Evolutionary conservation across 2,888 invertebrate genomes (phyloP), one percentile per base, ranked within the genome.

Genomic region (Agrochola macilenta): DNA sequence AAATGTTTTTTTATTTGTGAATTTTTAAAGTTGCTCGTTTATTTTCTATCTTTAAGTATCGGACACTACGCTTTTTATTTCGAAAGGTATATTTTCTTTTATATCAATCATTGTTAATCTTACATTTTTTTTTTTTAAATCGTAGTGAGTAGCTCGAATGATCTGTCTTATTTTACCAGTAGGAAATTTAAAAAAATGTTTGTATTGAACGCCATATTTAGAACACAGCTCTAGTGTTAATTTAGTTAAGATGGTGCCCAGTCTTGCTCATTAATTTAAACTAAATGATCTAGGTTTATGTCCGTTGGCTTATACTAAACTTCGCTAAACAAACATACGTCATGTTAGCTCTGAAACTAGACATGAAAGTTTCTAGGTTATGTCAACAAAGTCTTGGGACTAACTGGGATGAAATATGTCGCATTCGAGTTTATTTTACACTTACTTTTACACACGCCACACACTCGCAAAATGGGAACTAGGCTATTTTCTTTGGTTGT

Each of bases 281-380:
- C 35, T 58, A 46, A 75, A 49, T 35, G 14, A 69, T 79, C 49
- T 65, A 77, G 46, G 46, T 65, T 72, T 74, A 84, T 74, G 52
- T 60, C 23, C 12, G 58, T 63, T 35, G 20, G 68, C 17, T 30
- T 57, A n/a, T 46, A 58, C 39, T 43, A 35, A 85, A 69, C 60
- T 77, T 74, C 12, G 39, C 49, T 39, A 30, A 26, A 49, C 60
- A 70, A 84, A 84, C 69, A 72, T 75, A 69, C 14, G n/a, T n/a
- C n/a, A 43, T 71, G 35, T 57, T 23, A 39, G 43, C 74, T 68
- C 26, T 23, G 26, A 46, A 73, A 70, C 69, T 85, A 64, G 54
- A 81, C 70, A 65, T 63, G 30, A 72, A 79, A 78, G 54, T 76
- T 78, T 82, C n/a, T 74, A 65, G 68, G 63, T 76, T 76, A 83